These are phyloP conservation scores for Mionectes olivaceus DNA, from an alignment of 2,797 vertebrate genomes.

Conservation along the genomic window DNA sequence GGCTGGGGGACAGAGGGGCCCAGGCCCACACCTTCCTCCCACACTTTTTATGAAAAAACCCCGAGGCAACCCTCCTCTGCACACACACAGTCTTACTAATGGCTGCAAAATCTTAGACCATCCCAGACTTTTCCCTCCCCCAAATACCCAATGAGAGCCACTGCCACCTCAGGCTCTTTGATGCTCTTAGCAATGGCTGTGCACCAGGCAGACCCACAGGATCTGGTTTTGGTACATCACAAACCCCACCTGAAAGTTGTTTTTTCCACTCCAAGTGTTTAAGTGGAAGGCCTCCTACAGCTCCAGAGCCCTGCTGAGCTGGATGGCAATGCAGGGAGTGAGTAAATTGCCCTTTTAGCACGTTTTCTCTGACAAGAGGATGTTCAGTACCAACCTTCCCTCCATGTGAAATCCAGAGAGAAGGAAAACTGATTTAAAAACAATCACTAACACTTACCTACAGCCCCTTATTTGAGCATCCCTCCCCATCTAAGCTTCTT, in stretches of 20 bases:
- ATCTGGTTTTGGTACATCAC: not conserved
- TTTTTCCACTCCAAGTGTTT: constrained; percentile 69
- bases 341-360: constrained; percentile 74
- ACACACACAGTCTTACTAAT: not conserved
- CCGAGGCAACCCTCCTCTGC: not conserved
- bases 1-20: not conserved
- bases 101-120: not conserved
- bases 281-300: constrained; percentile 64
- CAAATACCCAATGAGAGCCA: fast-evolving
- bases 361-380: constrained; percentile 50
- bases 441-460: constrained; percentile 65
- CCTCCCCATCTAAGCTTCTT: constrained; percentile 22
- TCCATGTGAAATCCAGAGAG: constrained; percentile 9
- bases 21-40: not conserved
- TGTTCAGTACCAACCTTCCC: constrained; percentile 35
- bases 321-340: constrained; percentile 64
- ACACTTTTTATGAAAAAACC: not conserved
- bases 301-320: constrained; percentile 58
- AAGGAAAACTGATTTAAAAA: constrained; percentile 72
- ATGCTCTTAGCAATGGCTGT: not conserved
- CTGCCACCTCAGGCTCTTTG: not conserved
- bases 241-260: constrained; percentile 53
- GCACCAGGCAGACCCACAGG: not conserved
- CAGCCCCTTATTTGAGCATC: constrained; percentile 22
- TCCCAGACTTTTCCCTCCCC: not conserved